phyloP scores from a whole-genome alignment of 2,797 vertebrate species.

The Rhabdomys pumilio region DNA sequence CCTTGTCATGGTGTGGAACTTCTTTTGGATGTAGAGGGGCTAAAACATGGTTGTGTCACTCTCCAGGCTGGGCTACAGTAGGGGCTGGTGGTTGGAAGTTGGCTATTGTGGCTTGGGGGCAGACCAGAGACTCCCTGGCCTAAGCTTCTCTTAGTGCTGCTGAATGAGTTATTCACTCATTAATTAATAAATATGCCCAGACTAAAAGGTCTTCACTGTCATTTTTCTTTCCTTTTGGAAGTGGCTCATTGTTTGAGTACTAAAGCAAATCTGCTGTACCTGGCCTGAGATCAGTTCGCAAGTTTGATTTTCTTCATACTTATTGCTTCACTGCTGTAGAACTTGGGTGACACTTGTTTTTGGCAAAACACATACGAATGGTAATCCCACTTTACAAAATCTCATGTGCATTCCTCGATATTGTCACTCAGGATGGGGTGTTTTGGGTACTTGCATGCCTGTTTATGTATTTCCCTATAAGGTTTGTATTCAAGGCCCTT shows the following conservation, averaged over 20 bases:
- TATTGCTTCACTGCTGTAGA: neutral
- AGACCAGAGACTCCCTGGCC: neutral
- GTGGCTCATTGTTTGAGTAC: neutral
- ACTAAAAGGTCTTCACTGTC: neutral
- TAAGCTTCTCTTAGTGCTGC: neutral
- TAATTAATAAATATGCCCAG: neutral
- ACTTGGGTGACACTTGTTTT: neutral
- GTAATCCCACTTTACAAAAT: neutral
- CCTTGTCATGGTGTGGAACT: rapidly evolving
- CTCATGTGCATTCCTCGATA: rapidly evolving
- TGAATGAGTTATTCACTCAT: neutral
- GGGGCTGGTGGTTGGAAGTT: neutral
- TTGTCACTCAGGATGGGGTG: too few relatives aligned
- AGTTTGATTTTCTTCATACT: neutral
- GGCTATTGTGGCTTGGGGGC: neutral
- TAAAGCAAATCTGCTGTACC: neutral
- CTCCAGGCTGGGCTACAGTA: neutral
- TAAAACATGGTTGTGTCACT: neutral
- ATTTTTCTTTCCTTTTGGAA: neutral
- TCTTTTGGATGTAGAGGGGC: rapidly evolving
- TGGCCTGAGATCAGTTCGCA: neutral
- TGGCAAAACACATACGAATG: rapidly evolving
- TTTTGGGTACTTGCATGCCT: neutral
- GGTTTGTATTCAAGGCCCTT: neutral
- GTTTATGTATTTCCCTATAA: neutral